Base-by-base conservation (phyloP, 2,113 vertebrate species). In the Zeus faber region DNA sequence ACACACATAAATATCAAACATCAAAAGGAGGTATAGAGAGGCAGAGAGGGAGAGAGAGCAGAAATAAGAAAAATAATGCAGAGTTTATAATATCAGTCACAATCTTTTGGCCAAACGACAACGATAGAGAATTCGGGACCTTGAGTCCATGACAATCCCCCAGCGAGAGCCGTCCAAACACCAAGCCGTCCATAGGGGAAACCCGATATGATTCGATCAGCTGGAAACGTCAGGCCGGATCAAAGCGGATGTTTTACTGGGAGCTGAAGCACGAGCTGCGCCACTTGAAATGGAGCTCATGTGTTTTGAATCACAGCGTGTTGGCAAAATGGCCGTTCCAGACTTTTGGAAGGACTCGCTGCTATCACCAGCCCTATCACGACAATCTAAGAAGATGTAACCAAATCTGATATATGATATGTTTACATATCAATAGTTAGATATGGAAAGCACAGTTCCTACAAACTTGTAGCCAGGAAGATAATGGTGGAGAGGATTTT, bases 141-240 rank as follows among this genome's bases (percentile, higher is more conserved):
- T 54, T 20, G 57, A 46, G 56, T 68, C 65, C 60, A 43, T 27
- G 45, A 67, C 44, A 56, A n/a, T 66, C 73, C 48, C 25, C 27
- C 21, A n/a, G n/a, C n/a, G 54, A 9, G 55, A 67, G 66, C 59
- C 46, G 48, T 66, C 46, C 58, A 62, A 57, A 72, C 49, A 46
- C 59, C 24, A 24, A 53, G 58, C 64, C 26, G 27, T 60, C 54
- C 45, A 50, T 58, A 44, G 47, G 60, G 25, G 70, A 70, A 85
- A 84, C 49, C 47, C 9, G 54, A 85, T 48, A 66, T 48, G 60
- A 66, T 65, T 72, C 49, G 74, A 80, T 73, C 72, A 75, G 70
- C 62, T 61, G 53, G 64, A 75, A 75, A 75, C 44, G 67, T 54
- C 80, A 77, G 62, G 16, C 60, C 62, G 45, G 16, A 56, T 71